phyloP scores from a whole-genome alignment of 2,797 vertebrate species.

The Octomys mimax region DNA sequence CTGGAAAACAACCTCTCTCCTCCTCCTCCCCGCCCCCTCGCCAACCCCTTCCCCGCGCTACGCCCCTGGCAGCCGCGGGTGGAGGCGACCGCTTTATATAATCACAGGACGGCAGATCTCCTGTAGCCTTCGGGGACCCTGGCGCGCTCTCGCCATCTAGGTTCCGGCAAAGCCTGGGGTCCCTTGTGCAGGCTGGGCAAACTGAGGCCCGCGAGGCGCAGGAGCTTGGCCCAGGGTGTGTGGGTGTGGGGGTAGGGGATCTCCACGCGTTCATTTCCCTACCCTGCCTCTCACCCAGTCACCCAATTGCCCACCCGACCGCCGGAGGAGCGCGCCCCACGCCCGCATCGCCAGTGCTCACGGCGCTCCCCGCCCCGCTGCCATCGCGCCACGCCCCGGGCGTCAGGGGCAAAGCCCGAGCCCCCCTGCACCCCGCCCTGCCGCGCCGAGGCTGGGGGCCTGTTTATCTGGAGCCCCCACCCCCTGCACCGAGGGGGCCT shows the following conservation, averaged over 20 bases:
- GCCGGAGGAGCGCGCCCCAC: slow-evolving; percentile 53
- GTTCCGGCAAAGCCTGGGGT: background rate
- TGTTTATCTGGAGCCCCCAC: slow-evolving; percentile 82
- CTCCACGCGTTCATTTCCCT: background rate
- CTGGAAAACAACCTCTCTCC: slow-evolving; percentile 76
- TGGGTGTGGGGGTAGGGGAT: background rate
- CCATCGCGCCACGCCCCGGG: slow-evolving; percentile 80
- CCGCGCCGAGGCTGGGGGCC: slow-evolving; percentile 78
- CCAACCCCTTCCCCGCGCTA: slow-evolving; percentile 79
- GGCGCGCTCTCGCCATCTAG: background rate
- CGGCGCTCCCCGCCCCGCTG: slow-evolving; percentile 80
- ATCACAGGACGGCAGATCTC: slow-evolving; percentile 79
- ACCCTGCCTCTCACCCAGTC: background rate
- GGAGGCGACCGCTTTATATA: slow-evolving; percentile 82
- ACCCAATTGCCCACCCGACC: background rate
- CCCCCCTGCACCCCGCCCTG: slow-evolving; percentile 71
- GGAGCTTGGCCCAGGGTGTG: background rate
- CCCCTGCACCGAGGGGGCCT: slow-evolving; percentile 72
- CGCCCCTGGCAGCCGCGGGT: slow-evolving; percentile 77
- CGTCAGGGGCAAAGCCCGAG: slow-evolving; percentile 74
- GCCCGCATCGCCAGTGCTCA: slow-evolving; percentile 66
- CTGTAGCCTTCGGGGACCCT: slow-evolving; percentile 4
- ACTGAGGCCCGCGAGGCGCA: slow-evolving; percentile 16
- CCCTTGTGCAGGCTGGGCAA: background rate
- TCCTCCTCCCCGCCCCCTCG: slow-evolving; percentile 72